Percentiles rank a stretch among this genome's conserved stretches.
Conservation (phyloP, 2,113 vertebrate species). For the Pionites leucogaster region DNA sequence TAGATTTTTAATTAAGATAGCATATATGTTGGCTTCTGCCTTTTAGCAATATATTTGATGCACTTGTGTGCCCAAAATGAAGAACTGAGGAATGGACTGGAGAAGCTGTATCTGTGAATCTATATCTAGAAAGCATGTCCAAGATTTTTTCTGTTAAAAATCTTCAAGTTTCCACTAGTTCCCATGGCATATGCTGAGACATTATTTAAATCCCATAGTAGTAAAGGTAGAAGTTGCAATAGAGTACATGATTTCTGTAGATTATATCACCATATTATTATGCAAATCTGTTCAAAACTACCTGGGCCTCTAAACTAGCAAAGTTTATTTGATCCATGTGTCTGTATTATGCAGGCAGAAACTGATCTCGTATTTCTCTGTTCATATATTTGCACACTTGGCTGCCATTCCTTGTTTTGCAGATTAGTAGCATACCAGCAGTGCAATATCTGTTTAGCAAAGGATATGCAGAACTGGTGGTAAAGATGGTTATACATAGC, state of each 20-base stretch:
- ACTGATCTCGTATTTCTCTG: background rate
- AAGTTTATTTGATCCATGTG: background rate
- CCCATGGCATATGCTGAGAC: background rate
- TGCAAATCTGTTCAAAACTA: background rate
- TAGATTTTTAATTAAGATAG: background rate
- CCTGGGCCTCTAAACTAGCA: background rate
- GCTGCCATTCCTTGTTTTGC: background rate
- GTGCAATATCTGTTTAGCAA: background rate
- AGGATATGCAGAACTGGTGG: background rate
- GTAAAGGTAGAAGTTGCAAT: background rate
- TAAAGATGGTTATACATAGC: background rate
- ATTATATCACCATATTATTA: background rate
- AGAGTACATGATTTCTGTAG: background rate
- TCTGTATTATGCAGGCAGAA: background rate
- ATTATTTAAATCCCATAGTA: background rate
- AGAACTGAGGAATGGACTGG: background rate
- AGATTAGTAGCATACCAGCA: background rate
- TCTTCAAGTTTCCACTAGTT: background rate
- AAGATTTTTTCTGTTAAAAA: background rate
- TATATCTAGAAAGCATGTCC: rapidly evolving
- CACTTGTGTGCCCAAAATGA: background rate
- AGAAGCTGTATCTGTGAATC: background rate
- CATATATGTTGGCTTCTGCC: background rate
- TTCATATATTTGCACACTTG: background rate
- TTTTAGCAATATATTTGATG: background rate